Base-by-base conservation (phyloP, 2,797 vertebrate species). In the Labeo calbasu region DNA sequence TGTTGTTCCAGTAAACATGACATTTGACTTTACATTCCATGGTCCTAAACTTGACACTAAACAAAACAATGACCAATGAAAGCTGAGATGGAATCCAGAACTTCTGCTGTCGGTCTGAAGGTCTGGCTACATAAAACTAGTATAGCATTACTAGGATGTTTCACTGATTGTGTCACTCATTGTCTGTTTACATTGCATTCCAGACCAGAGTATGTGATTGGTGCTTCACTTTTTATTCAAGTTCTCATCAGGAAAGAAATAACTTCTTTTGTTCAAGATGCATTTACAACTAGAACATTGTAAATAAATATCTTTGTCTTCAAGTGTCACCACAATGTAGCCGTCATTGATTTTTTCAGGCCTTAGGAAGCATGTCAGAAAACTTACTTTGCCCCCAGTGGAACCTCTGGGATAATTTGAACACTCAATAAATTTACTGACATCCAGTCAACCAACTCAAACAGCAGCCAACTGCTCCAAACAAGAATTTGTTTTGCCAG, bases 401-500 rank as follows among this genome's bases (percentile, higher is more conserved):
- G 32, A 77, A 77, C 53, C 53, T 59, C 32, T 43, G 32, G 73
- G n/a, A 59, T 43, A 12, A 77, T 28, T 77, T 63, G 57, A 77
- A 63, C 76, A 63, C 76, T 77, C n/a, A 28, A 77, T 63, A 61
- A 48, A 77, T 77, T 6, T 63, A 77, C 57, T 28, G 40, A 0
- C 40, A 77, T 48, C 40, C 40, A 77, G 57, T 77, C 40, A 77
- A 40, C 14, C 51, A 55, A 69, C 14, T 55, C 48, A 77, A 59
- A 14, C 72, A 40, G 36, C 36, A 7, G 8, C 53, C 1, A 2
- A 43, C 73, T 76, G 53, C 36, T 76, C 73, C 8, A 43, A 43
- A 59, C 53, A 77, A 77, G 4, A 59, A 43, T 59, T 80, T 69
- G 50, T 55, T 68, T 68, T 77, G 61, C n/a, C 63, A 65, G 36